Base-by-base conservation (phyloP, 2,888 invertebrate genomes). In the Rapana venosa region DNA sequence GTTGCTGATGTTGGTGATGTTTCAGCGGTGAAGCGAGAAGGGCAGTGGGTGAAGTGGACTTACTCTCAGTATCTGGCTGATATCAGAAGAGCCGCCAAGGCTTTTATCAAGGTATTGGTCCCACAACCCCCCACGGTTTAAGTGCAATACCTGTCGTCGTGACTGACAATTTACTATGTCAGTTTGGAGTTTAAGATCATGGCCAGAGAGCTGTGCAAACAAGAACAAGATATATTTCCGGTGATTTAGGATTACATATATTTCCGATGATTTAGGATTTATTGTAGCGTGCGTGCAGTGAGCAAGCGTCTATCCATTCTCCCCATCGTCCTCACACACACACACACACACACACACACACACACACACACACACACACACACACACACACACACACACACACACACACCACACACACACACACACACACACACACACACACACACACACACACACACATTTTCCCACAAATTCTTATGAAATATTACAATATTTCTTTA, bases 71-170 rank as follows among this genome's bases (percentile, higher is more conserved):
- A 98, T 95, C 97, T 97, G 94, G 96, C 97, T 84, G 97, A 97
- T 92, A 98, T 98, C 32, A 97, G 97, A 91, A 97, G 97, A 66
- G 97, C 97, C 87, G 98, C 98, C 0, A 98, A 98, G 96, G 98
- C 97, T 11, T 83, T 83, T 22, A 83, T 83, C 47, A 83, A 83
- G 30, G 81, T 83, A 30, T 5, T 11, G 22, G 4, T 13, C 22
- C 13, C 20, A 22, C 26, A 22, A 47, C 26, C 20, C 26, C 26
- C 20, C 20, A 66, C 20, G 5, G 47, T 8, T 8, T 47, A 47
- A 47, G 47, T 47, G 47, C 47, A 47, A 47, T 47, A 47, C 47
- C 47, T 47, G 47, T 47, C 47, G 47, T 47, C 47, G 47, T 47
- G 47, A 47, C 2, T 47, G 47, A 8, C 2, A 47, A 47, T 47